These are phyloP conservation scores for Austrofundulus limnaeus DNA, from an alignment of 2,113 vertebrate genomes.

Conservation along the genomic window DNA sequence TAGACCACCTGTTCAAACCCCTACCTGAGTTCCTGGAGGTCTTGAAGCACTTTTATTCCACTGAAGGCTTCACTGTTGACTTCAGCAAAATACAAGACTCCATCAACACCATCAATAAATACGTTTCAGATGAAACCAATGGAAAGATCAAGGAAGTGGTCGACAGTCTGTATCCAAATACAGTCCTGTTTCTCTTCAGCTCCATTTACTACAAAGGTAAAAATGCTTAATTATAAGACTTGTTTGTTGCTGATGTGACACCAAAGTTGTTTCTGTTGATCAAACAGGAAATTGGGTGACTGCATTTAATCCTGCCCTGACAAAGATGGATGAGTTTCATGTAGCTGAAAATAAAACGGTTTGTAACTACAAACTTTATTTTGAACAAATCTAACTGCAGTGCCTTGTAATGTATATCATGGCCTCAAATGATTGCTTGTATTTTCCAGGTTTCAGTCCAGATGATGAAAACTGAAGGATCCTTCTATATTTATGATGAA, in stretches of 20 bases:
- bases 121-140: slow-evolving; percentile 64
- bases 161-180: slow-evolving; percentile 39
- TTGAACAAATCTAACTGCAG: no score
- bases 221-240: background rate
- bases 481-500: slow-evolving; percentile 70
- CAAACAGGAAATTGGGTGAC: slow-evolving; percentile 74
- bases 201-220: slow-evolving; percentile 81
- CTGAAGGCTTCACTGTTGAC: slow-evolving; percentile 64
- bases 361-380: no score
- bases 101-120: slow-evolving; percentile 60
- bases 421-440: no score
- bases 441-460: slow-evolving; percentile 67
- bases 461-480: slow-evolving; percentile 70
- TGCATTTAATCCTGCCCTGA: slow-evolving; percentile 58
- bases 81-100: slow-evolving; percentile 61
- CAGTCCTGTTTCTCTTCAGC: slow-evolving; percentile 74
- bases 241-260: background rate
- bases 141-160: slow-evolving; percentile 74
- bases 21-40: slow-evolving; percentile 53
- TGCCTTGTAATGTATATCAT: no score
- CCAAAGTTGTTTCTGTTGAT: slow-evolving; percentile 3
- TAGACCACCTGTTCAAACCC: slow-evolving; percentile 42
- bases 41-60: slow-evolving; percentile 61
- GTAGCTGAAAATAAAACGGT: no score
- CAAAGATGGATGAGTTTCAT: slow-evolving; percentile 54